These are phyloP conservation scores for Seladonia tumulorum DNA, from an alignment of 2,888 invertebrate genomes.

Conservation along the genomic window DNA sequence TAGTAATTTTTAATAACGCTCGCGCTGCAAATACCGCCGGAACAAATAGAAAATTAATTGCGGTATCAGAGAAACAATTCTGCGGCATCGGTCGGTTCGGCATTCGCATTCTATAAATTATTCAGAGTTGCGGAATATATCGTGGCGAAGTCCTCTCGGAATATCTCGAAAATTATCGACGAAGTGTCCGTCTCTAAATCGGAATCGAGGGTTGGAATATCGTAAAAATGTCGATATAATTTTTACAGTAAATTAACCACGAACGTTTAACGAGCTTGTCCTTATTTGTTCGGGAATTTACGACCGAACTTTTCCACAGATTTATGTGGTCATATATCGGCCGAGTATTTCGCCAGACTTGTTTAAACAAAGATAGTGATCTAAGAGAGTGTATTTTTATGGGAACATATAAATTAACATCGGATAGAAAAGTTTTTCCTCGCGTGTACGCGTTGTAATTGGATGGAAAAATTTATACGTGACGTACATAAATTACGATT, in stretches of 20 bases:
- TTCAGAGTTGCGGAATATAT: constrained; percentile 12
- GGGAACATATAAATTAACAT: not conserved
- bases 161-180: constrained; percentile 11
- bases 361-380: not conserved
- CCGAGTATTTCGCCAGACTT: not conserved
- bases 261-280: not conserved
- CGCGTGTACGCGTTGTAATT: no score
- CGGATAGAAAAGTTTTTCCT: no score
- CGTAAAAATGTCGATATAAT: not conserved
- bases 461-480: no score
- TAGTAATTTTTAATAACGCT: not conserved
- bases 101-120: constrained; percentile 8
- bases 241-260: not conserved
- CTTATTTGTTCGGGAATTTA: not conserved
- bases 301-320: not conserved
- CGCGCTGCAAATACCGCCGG: not conserved
- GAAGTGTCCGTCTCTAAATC: constrained; percentile 2
- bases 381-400: not conserved
- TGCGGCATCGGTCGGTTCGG: not conserved
- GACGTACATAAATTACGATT: no score
- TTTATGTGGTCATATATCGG: not conserved
- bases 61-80: constrained; percentile 2
- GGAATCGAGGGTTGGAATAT: not conserved
- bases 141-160: not conserved
- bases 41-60: not conserved